These are phyloP conservation scores for Agrenia bidenticulata DNA, from an alignment of 2,888 invertebrate genomes.

Conservation along the genomic window DNA sequence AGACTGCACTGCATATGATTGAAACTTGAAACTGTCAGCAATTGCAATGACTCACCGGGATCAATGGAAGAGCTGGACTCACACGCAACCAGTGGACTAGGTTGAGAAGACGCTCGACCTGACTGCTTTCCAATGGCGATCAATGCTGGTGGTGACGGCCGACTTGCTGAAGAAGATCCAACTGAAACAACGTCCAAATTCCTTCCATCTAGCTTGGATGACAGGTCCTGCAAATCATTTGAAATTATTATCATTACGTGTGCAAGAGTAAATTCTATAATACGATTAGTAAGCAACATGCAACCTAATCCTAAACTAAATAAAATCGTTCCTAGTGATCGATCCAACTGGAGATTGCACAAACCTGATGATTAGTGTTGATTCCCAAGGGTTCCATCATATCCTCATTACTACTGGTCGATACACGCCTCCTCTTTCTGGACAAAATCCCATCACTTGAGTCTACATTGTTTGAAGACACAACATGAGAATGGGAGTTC, in stretches of 20 bases:
- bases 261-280: no score
- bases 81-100: conserved; percentile 51
- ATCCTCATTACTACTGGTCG: conserved; percentile 50
- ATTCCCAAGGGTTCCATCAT: conserved; percentile 39
- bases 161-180: conserved; percentile 44
- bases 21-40: no score
- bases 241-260: not conserved
- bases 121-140: conserved; percentile 27
- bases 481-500: conserved; percentile 10
- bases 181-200: conserved; percentile 34
- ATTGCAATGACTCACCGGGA: no score
- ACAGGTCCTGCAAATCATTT: conserved; percentile 13
- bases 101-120: conserved; percentile 40
- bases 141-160: conserved; percentile 52
- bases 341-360: no score
- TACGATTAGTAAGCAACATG: no score
- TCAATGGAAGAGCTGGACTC: conserved; percentile 38
- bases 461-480: conserved; percentile 30
- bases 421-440: conserved; percentile 42
- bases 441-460: conserved; percentile 21
- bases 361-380: conserved; percentile 44
- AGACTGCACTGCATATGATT: no score
- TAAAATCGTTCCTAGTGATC: no score
- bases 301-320: no score
- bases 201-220: conserved; percentile 24